A percentile compares a stretch with the other conserved stretches of the same genome.
Evolutionary conservation across 2,888 invertebrate species (phyloP).

Genomic region (Rapana venosa): DNA sequence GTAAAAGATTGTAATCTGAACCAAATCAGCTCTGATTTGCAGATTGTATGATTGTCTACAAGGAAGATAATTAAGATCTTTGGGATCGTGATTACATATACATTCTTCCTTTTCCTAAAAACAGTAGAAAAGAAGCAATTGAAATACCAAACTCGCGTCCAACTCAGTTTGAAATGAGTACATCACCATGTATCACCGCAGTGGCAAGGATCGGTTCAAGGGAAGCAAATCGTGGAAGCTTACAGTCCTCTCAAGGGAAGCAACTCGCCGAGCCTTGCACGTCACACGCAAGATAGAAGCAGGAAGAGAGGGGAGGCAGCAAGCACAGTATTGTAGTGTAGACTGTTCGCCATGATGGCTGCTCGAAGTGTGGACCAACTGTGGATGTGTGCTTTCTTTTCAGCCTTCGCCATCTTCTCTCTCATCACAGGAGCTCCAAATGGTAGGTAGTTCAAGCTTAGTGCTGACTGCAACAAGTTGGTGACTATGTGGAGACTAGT

Average conservation of each 20-base stretch:
- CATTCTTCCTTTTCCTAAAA: not conserved
- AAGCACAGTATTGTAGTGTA: not conserved
- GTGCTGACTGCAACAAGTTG: not conserved
- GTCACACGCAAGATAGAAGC: not conserved
- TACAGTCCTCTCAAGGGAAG: not conserved
- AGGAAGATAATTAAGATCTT: no score
- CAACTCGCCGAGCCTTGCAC: not conserved
- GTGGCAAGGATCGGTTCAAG: not conserved
- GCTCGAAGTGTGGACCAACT: not conserved
- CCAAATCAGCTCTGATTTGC: no score
- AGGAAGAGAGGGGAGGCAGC: not conserved
- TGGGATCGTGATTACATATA: no score
- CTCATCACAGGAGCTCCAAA: not conserved
- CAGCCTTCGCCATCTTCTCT: not conserved
- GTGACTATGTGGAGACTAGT: not conserved
- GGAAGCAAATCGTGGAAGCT: not conserved
- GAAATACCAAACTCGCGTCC: not conserved
- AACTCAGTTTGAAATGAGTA: no score
- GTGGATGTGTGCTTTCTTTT: not conserved
- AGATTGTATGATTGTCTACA: no score
- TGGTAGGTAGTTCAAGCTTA: not conserved
- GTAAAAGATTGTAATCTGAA: no score
- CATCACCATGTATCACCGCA: no score
- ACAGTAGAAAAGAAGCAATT: not conserved
- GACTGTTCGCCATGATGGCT: conserved; percentile 27